Evolutionary conservation across 2,888 invertebrate species (phyloP).

Genomic region (Xestia rhomboidea): DNA sequence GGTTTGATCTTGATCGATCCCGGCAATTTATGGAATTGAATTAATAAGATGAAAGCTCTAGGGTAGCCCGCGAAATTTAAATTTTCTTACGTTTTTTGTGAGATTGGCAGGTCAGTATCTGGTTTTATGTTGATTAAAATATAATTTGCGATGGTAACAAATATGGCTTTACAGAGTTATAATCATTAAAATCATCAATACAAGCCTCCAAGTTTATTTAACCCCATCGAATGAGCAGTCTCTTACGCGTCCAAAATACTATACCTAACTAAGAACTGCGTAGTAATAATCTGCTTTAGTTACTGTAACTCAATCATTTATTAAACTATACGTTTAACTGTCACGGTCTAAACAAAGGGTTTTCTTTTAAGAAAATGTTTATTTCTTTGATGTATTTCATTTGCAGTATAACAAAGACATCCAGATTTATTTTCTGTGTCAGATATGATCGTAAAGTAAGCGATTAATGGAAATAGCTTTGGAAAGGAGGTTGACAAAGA

Average conservation of each 20-base stretch:
- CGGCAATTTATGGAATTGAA: not conserved
- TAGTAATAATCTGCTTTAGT: not conserved
- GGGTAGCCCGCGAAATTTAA: no score
- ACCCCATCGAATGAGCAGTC: not conserved
- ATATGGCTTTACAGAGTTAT: no score
- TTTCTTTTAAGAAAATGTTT: conserved; percentile 14
- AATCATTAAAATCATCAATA: no score
- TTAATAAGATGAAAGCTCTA: not conserved
- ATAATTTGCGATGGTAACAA: no score
- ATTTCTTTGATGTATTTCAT: conserved; percentile 31
- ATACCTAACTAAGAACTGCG: not conserved
- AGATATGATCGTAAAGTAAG: conserved; percentile 81
- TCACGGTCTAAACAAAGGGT: conserved; percentile 14
- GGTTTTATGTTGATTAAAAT: no score
- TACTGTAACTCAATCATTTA: not conserved
- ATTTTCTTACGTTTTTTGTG: no score
- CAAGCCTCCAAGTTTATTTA: no score
- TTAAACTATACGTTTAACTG: not conserved
- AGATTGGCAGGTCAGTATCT: no score
- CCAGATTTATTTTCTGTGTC: conserved; percentile 67
- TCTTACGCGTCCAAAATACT: not conserved
- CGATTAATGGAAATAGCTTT: conserved; percentile 81
- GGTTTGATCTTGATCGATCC: conserved; percentile 29
- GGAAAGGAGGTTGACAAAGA: conserved; percentile 79
- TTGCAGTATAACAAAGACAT: conserved; percentile 43